phyloP scores from a whole-genome alignment of 2,797 vertebrate species.

The Phyllotis vaccarum region DNA sequence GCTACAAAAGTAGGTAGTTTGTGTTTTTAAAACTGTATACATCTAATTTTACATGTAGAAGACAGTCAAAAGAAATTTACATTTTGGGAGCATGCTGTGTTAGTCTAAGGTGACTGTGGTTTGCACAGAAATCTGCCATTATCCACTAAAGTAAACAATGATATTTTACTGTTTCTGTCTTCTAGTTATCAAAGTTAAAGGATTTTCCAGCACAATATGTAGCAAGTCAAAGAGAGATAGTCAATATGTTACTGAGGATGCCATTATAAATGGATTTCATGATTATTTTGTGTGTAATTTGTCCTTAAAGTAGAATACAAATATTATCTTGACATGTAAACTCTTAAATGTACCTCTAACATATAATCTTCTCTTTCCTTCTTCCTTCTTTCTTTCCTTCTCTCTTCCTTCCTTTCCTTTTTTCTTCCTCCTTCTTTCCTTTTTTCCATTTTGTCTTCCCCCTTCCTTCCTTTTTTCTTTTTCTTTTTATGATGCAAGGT shows the following conservation, averaged over 20 bases:
- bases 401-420: not conserved
- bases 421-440: not conserved
- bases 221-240: not conserved
- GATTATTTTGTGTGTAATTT: not conserved
- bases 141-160: not conserved
- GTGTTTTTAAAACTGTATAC: not conserved
- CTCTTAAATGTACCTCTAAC: not conserved
- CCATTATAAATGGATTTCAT: not conserved
- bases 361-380: not conserved
- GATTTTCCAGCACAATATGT: not conserved
- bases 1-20: not conserved
- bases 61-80: not conserved
- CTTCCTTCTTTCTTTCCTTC: not conserved
- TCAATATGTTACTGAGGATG: not conserved
- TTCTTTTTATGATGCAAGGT: not conserved
- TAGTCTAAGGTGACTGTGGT: not conserved
- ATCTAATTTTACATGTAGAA: not conserved
- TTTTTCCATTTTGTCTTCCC: too few species aligned
- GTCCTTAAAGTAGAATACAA: not conserved
- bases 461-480: not conserved
- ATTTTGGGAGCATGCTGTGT: not conserved
- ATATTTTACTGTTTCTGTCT: not conserved
- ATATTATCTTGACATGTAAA: not conserved
- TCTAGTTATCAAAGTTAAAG: not conserved
- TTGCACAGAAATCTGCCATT: not conserved